phyloP scores from a whole-genome alignment of 2,888 invertebrate species.

The Nudaria mundana region DNA sequence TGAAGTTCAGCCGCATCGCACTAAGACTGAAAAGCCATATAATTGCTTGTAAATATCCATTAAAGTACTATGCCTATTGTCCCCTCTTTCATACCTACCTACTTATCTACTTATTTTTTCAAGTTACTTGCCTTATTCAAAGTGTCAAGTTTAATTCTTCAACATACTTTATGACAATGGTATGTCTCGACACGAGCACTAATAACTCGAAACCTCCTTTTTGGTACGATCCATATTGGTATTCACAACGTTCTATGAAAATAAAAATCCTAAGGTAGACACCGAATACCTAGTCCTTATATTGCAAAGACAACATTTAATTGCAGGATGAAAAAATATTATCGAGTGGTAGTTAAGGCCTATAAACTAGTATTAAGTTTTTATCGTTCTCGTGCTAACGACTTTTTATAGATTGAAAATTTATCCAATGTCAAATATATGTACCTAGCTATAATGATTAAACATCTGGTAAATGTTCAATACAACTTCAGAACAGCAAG shows the following conservation, averaged over 20 bases:
- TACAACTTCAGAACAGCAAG: background rate
- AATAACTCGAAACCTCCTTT: conserved; percentile 56
- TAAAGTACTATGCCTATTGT: conserved; percentile 53
- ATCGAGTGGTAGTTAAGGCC: conserved; percentile 46
- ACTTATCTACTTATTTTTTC: background rate
- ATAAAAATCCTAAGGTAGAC: conserved; percentile 66
- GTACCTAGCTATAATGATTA: conserved; percentile 25
- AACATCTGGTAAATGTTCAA: conserved; percentile 14
- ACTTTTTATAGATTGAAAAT: conserved; percentile 39
- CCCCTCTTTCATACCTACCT: too few species aligned
- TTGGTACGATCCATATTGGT: conserved; percentile 61
- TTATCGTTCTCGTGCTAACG: conserved; percentile 38
- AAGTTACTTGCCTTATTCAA: conserved; percentile 51
- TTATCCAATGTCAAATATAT: conserved; percentile 36
- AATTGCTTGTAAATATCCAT: too few species aligned
- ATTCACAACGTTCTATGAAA: conserved; percentile 60
- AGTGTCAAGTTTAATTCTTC: conserved; percentile 67
- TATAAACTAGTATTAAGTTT: conserved; percentile 57
- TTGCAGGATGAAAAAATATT: conserved; percentile 55
- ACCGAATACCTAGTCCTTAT: conserved; percentile 69
- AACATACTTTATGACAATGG: conserved; percentile 58
- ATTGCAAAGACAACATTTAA: conserved; percentile 69
- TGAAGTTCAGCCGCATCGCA: too few species aligned
- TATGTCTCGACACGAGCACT: conserved; percentile 56
- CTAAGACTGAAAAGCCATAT: too few species aligned